Base-by-base conservation (phyloP, 2,113 vertebrate genomes). In the Myiozetetes cayanensis region DNA sequence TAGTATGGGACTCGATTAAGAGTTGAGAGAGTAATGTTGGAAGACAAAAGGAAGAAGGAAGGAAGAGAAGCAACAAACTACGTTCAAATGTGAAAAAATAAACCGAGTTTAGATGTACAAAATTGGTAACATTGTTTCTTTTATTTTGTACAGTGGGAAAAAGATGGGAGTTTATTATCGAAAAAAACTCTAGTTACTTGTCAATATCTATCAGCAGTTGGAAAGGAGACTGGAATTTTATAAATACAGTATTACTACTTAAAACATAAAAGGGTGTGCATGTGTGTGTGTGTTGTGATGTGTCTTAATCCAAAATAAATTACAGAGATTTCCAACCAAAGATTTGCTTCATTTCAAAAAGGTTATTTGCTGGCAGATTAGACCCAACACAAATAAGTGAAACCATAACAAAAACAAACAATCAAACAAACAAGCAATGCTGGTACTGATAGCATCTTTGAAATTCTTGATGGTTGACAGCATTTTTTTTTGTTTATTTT, bases 351-450 rank as follows among this genome's bases (percentile, higher is more conserved):
- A 30, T 70, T 74, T 55, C 5, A 66, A 56, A 6, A 71, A 5
- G 4, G 16, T 62, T 62, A 21, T 62, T 49, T 88, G 19, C 52
- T 52, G 6, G 22, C 7, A 56, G 25, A 81, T 55, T 46, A 75
- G 3, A n/a, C 2, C 0, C 5, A 55, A 67, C 4, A 47, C 1
- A 66, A 79, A n/a, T 8, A 3, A 53, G 2, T 1, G 21, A 89
- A 86, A 53, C 2, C 3, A 12, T 33, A 79, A 49, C 16, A 73
- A 77, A 81, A 78, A 50, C 6, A 46, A 41, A 19, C 0, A 27
- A 14, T 23, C 8, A 70, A 14, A 10, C 2, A 46, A 23, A 28
- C 19, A 43, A 37, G 43, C 22, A 35, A 35, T 59, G 1, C 4
- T 30, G 16, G 63, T 11, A 31, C 12, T 44, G 2, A 28, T 33